phyloP scores from a whole-genome alignment of 2,888 invertebrate species.

The Cerceris rybyensis region DNA sequence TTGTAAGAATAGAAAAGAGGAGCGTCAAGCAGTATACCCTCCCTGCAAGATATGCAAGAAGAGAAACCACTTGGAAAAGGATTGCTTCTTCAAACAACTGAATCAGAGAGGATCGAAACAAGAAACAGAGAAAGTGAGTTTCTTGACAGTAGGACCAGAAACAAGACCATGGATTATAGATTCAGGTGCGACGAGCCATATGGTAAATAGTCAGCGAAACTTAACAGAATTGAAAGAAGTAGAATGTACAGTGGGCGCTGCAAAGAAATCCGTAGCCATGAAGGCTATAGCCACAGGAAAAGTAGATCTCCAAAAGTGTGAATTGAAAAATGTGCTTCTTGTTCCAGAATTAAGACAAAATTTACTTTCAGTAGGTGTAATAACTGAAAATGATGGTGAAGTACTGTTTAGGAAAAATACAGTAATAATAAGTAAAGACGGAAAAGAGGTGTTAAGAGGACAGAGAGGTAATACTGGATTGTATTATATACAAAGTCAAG shows the following conservation, averaged over 20 bases:
- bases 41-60: conserved; percentile 20
- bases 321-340: conserved; percentile 5
- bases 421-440: not conserved
- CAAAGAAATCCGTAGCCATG: conserved; percentile 3
- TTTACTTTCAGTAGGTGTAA: conserved; percentile 10
- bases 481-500: not conserved
- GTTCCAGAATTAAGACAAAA: conserved; percentile 22
- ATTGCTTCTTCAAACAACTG: conserved; percentile 12
- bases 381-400: conserved; percentile 17
- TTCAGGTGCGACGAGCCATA: no score
- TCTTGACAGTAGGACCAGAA: no score
- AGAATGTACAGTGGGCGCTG: not conserved
- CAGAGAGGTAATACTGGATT: not conserved
- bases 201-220: no score
- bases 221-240: no score
- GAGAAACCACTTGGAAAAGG: conserved; percentile 9
- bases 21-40: not conserved
- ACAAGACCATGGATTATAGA: no score
- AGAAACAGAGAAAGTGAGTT: no score
- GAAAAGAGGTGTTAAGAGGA: not conserved
- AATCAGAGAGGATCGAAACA: not conserved
- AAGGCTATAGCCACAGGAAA: conserved; percentile 3
- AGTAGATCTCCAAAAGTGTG: not conserved
- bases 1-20: no score
- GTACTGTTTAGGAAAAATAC: conserved; percentile 6